phyloP scores from a whole-genome alignment of 2,888 invertebrate species.

The Parthenolecanium corni region DNA sequence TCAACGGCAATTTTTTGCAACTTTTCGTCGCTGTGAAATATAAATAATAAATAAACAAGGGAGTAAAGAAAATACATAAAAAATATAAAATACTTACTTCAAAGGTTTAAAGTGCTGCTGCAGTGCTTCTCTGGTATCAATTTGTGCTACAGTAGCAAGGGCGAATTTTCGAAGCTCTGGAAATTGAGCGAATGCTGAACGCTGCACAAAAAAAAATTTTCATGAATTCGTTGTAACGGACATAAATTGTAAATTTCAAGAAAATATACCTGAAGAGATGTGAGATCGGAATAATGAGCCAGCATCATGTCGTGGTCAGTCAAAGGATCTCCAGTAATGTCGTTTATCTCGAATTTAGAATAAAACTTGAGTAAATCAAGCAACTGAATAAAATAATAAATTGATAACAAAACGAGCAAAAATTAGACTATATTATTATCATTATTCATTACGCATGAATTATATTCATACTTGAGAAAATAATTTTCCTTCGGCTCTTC shows the following conservation, averaged over 20 bases:
- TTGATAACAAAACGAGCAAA: background rate
- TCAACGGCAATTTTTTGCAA: constrained; percentile 76
- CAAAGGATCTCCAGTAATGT: constrained; percentile 86
- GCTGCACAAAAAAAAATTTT: constrained; percentile 45
- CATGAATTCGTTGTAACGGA: no score
- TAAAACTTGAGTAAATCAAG: constrained; percentile 94
- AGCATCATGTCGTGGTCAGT: constrained; percentile 89
- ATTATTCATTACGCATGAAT: constrained; percentile 33
- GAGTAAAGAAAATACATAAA: background rate
- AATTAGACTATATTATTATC: background rate
- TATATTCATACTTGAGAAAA: constrained; percentile 67
- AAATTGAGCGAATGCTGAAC: constrained; percentile 86
- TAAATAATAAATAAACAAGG: background rate
- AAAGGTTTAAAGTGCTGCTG: constrained; percentile 71
- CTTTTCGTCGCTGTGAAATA: constrained; percentile 52
- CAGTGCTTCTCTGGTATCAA: constrained; percentile 78
- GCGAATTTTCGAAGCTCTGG: constrained; percentile 75
- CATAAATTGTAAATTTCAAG: constrained; percentile 13
- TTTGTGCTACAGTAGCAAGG: constrained; percentile 83
- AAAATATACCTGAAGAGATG: constrained; percentile 62
- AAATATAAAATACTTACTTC: constrained; percentile 42
- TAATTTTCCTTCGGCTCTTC: constrained; percentile 71
- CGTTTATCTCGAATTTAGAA: constrained; percentile 93
- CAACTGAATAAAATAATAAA: constrained; percentile 49
- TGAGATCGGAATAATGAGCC: constrained; percentile 84